Conservation (phyloP, 2,113 vertebrate species). For the zebrafish (Danio rerio) region DNA sequence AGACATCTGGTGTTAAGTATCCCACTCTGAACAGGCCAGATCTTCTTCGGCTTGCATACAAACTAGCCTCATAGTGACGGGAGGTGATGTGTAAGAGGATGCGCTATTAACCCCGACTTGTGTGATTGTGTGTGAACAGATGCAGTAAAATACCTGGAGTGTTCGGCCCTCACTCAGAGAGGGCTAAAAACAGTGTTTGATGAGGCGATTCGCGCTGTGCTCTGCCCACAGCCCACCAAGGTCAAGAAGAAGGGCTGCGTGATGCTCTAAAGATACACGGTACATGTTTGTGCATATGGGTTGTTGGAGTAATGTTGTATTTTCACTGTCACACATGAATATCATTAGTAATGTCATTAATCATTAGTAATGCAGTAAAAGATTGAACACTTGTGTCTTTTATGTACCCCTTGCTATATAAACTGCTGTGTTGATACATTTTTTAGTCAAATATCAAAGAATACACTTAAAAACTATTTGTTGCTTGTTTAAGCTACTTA, state of each 20-base stretch:
- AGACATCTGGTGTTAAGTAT: slow-evolving; percentile 23
- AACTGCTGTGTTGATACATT: too few relatives aligned
- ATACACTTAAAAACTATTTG: too few relatives aligned
- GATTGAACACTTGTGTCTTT: too few relatives aligned
- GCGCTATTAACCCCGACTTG: background rate
- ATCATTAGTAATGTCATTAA: too few relatives aligned
- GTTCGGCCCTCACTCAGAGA: slow-evolving; percentile 86
- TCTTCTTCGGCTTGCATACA: background rate
- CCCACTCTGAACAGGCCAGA: slow-evolving; percentile 1
- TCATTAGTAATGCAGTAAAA: too few relatives aligned
- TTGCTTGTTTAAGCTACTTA: too few relatives aligned
- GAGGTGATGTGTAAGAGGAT: too few relatives aligned
- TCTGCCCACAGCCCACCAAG: slow-evolving; percentile 84
- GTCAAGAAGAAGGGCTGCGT: slow-evolving; percentile 80
- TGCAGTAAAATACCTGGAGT: slow-evolving; percentile 89
- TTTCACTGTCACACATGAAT: too few relatives aligned
- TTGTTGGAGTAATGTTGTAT: too few relatives aligned
- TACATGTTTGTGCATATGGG: background rate
- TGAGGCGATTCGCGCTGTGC: slow-evolving; percentile 87
- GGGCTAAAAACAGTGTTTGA: slow-evolving; percentile 91
- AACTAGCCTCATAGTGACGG: background rate
- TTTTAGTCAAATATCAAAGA: too few relatives aligned
- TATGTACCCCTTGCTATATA: too few relatives aligned
- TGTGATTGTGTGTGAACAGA: slow-evolving; percentile 70
- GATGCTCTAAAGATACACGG: slow-evolving; percentile 77